phyloP scores from a whole-genome alignment of 2,888 invertebrate species.

The Mechanitis messenoides region DNA sequence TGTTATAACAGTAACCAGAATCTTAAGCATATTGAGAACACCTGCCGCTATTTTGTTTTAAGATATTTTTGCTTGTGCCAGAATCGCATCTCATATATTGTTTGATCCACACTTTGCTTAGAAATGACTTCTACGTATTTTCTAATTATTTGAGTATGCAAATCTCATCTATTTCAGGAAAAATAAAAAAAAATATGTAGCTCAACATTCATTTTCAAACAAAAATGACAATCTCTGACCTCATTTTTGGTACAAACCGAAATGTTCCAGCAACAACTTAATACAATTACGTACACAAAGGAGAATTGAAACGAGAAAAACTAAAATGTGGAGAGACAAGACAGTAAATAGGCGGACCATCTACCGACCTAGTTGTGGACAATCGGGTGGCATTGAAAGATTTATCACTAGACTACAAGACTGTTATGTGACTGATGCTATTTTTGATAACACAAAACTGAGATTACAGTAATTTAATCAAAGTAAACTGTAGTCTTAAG shows the following conservation, averaged over 20 bases:
- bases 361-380: conserved; percentile 68
- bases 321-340: conserved; percentile 48
- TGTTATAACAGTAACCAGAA: conserved; percentile 50
- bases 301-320: conserved; percentile 67
- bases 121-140: too few relatives aligned
- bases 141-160: too few relatives aligned
- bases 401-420: conserved; percentile 51
- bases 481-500: too few relatives aligned
- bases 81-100: conserved; percentile 31
- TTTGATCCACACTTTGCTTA: conserved; percentile 5
- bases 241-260: conserved; percentile 17
- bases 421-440: conserved; percentile 38
- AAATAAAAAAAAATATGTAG: too few relatives aligned
- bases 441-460: conserved; percentile 17
- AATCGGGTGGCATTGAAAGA: conserved; percentile 61
- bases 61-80: conserved; percentile 39
- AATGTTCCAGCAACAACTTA: conserved; percentile 42
- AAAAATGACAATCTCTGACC: conserved; percentile 17
- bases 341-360: conserved; percentile 65
- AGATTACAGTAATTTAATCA: conserved; percentile 8
- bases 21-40: conserved; percentile 52
- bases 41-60: conserved; percentile 47
- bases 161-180: too few relatives aligned
- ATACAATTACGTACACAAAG: conserved; percentile 56
- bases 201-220: conserved; percentile 1